Base-by-base conservation (phyloP, 2,113 vertebrate species). In the Oreochromis spilurus region DNA sequence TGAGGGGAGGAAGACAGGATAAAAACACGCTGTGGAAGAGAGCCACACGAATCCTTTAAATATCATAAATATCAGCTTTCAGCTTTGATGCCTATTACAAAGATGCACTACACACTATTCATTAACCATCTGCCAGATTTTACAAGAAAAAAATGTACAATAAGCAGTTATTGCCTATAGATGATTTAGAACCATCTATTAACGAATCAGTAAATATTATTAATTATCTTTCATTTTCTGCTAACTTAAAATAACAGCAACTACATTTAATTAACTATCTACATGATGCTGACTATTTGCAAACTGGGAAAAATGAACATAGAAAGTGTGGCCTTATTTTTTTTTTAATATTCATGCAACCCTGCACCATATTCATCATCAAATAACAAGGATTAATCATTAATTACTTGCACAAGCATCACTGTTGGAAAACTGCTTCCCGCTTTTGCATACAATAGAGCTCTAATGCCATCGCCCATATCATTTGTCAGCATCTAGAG, bases 401-500 rank as follows among this genome's bases (percentile, higher is more conserved):
- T 92, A 94, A 95, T 92, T 81, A 89, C 79, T 87, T 78, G 70
- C 86, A 84, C 87, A 86, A 88, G 89, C 85, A 77, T 83, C 87
- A 31, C 60, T 86, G 82, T 60, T 87, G 58, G 83, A 92, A 92
- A 94, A 93, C 75, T 52, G 40, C 87, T 89, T 87, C 81, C 67
- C 52, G 36, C 75, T 86, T 92, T 92, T 91, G 85, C 90, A 86
- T 91, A 93, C 90, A 91, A 91, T 86, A 86, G 85, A 92, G 84
- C 81, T 48, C 86, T 92, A 92, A 92, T 94, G 92, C 89, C 91
- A 91, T 84, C 85, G 67, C 84, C 92, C 89, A 85, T 94, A 93
- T 95, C 94, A 93, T 93, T 93, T 94, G 94, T 93, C 92, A 95
- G 87, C 91, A 95, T 94, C 93, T 94, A 94, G 92, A 95, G 94